These are phyloP conservation scores for Lepidurus arcticus DNA, from an alignment of 1,140 invertebrate genomes.

Conservation along the genomic window DNA sequence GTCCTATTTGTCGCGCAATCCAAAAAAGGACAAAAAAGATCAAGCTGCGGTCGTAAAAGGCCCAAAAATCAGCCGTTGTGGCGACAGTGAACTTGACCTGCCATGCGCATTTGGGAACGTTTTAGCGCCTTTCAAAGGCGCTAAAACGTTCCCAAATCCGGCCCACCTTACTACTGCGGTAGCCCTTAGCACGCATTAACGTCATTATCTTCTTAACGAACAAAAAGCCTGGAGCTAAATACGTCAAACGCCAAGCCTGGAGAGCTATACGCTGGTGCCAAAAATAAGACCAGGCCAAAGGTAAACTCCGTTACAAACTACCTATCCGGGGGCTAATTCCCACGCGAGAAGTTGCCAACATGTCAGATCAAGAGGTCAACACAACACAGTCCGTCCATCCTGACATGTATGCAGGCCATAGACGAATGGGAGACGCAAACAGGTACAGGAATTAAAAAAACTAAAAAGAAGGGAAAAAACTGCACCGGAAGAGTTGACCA, in stretches of 20 bases:
- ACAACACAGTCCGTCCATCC: background rate
- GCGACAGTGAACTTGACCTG: background rate
- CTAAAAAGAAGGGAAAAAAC: background rate
- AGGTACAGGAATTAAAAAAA: background rate
- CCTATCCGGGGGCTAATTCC: constrained; percentile 11
- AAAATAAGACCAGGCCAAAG: constrained; percentile 14
- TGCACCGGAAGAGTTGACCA: background rate
- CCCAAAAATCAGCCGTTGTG: too few species aligned
- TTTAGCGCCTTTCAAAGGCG: background rate
- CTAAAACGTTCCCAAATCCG: background rate
- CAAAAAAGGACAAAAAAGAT: too few species aligned
- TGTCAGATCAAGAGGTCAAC: constrained; percentile 17
- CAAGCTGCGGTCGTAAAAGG: too few species aligned
- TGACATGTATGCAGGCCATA: background rate
- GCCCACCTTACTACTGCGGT: background rate
- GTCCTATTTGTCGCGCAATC: background rate
- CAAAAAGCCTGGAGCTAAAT: background rate
- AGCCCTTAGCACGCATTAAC: background rate
- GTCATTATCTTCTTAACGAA: constrained; percentile 15
- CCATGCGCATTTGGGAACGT: too few species aligned
- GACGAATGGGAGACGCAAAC: background rate
- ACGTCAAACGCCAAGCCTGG: background rate
- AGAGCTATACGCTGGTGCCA: background rate
- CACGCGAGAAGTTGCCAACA: constrained; percentile 17
- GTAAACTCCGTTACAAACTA: constrained; percentile 3